Percentiles rank a stretch among this genome's conserved stretches.
Evolutionary conservation across 2,888 invertebrate genomes (phyloP).

Genomic region (Cerastis rubricosa): DNA sequence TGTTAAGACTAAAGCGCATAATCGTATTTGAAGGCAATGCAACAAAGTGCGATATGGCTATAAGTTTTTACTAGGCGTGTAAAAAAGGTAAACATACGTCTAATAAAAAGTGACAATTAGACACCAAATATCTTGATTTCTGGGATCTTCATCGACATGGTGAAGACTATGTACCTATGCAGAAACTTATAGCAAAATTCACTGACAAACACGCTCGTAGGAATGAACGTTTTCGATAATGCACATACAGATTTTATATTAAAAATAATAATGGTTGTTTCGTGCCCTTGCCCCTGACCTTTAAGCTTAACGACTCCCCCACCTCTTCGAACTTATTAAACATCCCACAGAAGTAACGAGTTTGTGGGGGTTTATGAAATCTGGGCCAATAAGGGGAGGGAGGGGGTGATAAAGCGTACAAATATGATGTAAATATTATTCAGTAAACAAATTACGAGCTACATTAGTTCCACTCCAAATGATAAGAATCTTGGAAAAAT

Average conservation of each 20-base stretch:
- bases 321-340: constrained; percentile 38
- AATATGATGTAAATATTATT: constrained; percentile 33
- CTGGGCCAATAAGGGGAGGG: constrained; percentile 33
- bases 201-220: neutral
- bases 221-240: neutral
- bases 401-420: constrained; percentile 8
- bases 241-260: neutral
- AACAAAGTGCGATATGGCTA: neutral
- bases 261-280: constrained; percentile 21
- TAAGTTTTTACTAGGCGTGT: neutral
- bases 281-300: constrained; percentile 42
- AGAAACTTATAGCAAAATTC: neutral
- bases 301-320: constrained; percentile 32
- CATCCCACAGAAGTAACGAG: constrained; percentile 43
- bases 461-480: constrained; percentile 18
- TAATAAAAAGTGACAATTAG: neutral
- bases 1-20: constrained; percentile 34
- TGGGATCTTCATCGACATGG: too few relatives aligned
- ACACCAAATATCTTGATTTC: neutral
- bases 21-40: neutral
- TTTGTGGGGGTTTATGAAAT: constrained; percentile 32
- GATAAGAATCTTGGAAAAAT: constrained; percentile 12
- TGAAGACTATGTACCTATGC: neutral
- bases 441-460: constrained; percentile 32
- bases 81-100: neutral